Evolutionary conservation across 1,140 invertebrate species (phyloP).

Genomic region (Leptinotarsa undecemlineata): DNA sequence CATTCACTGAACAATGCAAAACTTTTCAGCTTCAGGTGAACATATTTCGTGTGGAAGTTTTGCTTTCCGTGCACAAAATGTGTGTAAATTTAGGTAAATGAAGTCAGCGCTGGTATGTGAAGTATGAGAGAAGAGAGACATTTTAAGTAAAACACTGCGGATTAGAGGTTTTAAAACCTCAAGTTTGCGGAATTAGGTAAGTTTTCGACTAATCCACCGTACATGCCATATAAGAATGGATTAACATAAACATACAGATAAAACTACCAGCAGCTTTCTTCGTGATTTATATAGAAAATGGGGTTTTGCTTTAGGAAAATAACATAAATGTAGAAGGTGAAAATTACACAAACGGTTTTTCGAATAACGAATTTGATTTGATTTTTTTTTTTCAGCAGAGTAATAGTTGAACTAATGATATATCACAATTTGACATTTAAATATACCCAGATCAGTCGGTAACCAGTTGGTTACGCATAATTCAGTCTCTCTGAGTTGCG

Average conservation of each 20-base stretch:
- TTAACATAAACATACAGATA: slow-evolving; percentile 44
- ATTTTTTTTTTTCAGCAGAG: too few species aligned
- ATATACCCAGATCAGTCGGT: too few species aligned
- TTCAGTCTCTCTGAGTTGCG: too few species aligned
- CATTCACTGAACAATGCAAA: not conserved
- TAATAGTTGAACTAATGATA: too few species aligned
- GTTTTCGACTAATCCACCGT: slow-evolving; percentile 48
- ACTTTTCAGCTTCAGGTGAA: not conserved
- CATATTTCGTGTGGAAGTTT: not conserved
- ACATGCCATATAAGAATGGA: slow-evolving; percentile 49
- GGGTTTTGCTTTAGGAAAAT: too few species aligned
- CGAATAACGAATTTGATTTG: too few species aligned
- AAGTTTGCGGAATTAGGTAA: slow-evolving; percentile 49
- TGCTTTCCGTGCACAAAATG: not conserved
- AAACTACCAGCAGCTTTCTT: slow-evolving; percentile 28
- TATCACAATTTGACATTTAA: too few species aligned
- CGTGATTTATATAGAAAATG: slow-evolving; percentile 25
- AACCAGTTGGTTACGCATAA: too few species aligned
- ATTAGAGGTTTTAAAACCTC: slow-evolving; percentile 50
- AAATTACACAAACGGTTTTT: too few species aligned
- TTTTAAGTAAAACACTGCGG: slow-evolving; percentile 28
- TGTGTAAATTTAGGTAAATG: slow-evolving; percentile 29
- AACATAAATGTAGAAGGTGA: too few species aligned
- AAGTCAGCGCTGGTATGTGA: slow-evolving; percentile 22
- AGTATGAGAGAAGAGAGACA: slow-evolving; percentile 37